Evolutionary conservation across 2,888 invertebrate species (phyloP).

Genomic region (Sphecodes monilicornis): DNA sequence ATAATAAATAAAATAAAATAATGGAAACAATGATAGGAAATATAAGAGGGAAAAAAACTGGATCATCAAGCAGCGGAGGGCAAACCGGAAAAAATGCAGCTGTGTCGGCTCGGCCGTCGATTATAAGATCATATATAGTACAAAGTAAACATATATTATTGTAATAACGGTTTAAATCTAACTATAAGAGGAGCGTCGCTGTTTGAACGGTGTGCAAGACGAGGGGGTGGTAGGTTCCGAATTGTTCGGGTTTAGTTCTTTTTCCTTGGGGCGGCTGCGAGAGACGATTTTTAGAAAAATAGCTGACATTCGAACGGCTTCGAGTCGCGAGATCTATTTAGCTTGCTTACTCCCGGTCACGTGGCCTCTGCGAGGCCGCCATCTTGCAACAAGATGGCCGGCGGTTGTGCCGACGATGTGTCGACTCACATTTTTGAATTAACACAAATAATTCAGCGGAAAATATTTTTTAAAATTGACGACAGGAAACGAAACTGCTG

Average conservation of each 20-base stretch:
- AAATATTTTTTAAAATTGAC: not conserved
- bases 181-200: slow-evolving; percentile 67
- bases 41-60: not conserved
- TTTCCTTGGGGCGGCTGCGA: slow-evolving; percentile 29
- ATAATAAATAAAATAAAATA: not conserved
- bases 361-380: slow-evolving; percentile 18
- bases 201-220: slow-evolving; percentile 40
- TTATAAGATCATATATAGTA: slow-evolving; percentile 84
- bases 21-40: not conserved
- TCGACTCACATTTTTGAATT: not conserved
- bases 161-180: slow-evolving; percentile 80
- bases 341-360: slow-evolving; percentile 41
- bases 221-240: slow-evolving; percentile 39
- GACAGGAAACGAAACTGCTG: not conserved
- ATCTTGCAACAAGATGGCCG: not conserved
- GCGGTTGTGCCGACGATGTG: slow-evolving; percentile 20
- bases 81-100: slow-evolving; percentile 60
- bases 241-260: slow-evolving; percentile 27
- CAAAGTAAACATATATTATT: slow-evolving; percentile 84
- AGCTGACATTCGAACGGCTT: not conserved
- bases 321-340: slow-evolving; percentile 54
- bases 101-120: slow-evolving; percentile 74
- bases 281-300: not conserved
- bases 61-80: not conserved
- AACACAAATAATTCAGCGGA: not conserved